Evolutionary conservation across 2,888 invertebrate genomes (phyloP).

Genomic region (Trichopria drosophilae): DNA sequence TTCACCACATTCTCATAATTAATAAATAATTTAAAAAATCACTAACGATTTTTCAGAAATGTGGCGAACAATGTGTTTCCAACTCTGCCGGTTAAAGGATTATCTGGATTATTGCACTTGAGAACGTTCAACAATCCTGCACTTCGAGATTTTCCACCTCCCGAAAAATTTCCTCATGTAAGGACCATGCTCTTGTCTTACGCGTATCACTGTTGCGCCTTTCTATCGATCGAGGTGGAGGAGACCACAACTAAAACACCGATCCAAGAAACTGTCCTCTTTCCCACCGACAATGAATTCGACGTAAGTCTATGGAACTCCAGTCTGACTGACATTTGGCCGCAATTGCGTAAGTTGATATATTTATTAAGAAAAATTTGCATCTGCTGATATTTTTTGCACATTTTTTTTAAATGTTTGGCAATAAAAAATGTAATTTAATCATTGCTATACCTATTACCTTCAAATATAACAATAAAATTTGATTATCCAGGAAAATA

Average conservation of each 20-base stretch:
- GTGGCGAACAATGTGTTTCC: constrained; percentile 88
- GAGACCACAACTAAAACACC: constrained; percentile 53
- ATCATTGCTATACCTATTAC: too few relatives aligned
- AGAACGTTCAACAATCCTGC: constrained; percentile 92
- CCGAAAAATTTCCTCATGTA: constrained; percentile 83
- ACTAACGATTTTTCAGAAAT: constrained; percentile 74
- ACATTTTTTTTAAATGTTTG: too few relatives aligned
- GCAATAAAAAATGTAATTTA: too few relatives aligned
- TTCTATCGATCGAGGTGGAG: constrained; percentile 63
- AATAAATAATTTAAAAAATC: neutral
- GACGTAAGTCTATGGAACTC: constrained; percentile 80
- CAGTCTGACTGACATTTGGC: constrained; percentile 79
- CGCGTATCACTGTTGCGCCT: constrained; percentile 96
- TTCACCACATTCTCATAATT: too few relatives aligned
- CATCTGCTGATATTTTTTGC: too few relatives aligned
- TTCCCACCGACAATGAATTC: constrained; percentile 71
- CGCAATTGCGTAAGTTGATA: constrained; percentile 72
- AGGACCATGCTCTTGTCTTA: constrained; percentile 85
- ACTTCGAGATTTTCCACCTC: constrained; percentile 83
- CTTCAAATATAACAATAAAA: too few relatives aligned
- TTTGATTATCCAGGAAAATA: too few relatives aligned
- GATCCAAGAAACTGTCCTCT: constrained; percentile 68
- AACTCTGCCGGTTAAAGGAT: constrained; percentile 77
- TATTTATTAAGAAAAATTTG: neutral
- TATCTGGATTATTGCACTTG: constrained; percentile 78